Evolutionary conservation across 2,113 vertebrate species (phyloP).

Genomic region (Cynocephalus volans): DNA sequence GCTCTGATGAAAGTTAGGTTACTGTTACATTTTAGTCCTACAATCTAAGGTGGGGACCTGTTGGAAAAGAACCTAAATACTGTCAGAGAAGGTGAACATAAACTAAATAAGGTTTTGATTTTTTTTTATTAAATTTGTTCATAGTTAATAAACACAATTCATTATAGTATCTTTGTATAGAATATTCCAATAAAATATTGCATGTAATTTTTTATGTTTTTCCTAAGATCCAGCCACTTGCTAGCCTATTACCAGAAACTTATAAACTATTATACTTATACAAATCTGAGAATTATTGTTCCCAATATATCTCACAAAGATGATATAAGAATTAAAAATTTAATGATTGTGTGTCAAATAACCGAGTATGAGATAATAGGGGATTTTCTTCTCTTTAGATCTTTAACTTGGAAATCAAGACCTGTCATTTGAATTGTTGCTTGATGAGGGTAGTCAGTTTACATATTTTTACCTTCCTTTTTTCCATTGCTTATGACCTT

Average conservation of each 20-base stretch:
- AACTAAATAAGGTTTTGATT: neutral
- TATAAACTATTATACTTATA: constrained; percentile 4
- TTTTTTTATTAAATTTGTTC: neutral
- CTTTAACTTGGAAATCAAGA: constrained; percentile 59
- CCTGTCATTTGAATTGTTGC: constrained; percentile 39
- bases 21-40: neutral
- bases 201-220: neutral
- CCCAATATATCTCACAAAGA: constrained; percentile 26
- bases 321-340: constrained; percentile 67
- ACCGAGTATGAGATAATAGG: constrained; percentile 1
- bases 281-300: constrained; percentile 31
- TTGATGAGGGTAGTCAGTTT: neutral
- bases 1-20: neutral
- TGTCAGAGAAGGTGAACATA: neutral
- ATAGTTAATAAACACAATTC: neutral
- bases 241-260: neutral
- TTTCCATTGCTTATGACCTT: neutral
- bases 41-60: neutral
- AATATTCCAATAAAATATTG: neutral
- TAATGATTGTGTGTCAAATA: constrained; percentile 68
- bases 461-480: neutral
- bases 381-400: constrained; percentile 17
- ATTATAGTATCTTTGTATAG: neutral
- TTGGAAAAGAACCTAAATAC: neutral
- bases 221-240: neutral